These are phyloP conservation scores for Agapostemon virescens DNA, from an alignment of 2,888 invertebrate species.

Conservation along the genomic window DNA sequence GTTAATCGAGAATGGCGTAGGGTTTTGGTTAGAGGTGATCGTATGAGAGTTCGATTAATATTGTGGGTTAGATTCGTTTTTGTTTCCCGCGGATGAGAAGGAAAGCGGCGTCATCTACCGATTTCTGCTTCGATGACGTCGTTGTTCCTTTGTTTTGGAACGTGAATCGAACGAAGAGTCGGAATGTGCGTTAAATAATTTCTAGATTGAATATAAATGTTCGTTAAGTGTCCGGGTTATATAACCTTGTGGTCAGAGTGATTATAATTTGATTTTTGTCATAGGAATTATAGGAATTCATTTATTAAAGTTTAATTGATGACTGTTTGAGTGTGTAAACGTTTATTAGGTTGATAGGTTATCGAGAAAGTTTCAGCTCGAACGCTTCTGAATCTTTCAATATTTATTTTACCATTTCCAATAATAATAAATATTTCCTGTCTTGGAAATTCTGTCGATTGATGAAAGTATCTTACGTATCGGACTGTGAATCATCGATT, in stretches of 20 bases:
- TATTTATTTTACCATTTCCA: neutral
- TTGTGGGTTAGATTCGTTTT: conserved; percentile 24
- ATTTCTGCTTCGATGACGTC: conserved; percentile 6
- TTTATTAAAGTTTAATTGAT: neutral
- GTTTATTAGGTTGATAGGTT: no score
- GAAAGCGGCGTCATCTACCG: conserved; percentile 46
- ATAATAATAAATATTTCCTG: neutral
- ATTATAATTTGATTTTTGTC: neutral
- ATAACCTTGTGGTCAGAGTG: neutral
- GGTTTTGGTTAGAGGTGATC: neutral
- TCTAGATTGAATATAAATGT: neutral
- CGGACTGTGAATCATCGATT: no score
- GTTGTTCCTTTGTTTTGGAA: neutral
- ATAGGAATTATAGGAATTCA: neutral
- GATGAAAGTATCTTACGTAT: no score
- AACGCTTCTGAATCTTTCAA: neutral
- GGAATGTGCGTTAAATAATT: neutral
- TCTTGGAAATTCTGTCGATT: neutral
- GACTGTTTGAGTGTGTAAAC: neutral
- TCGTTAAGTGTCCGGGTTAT: no score
- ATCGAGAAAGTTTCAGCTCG: no score
- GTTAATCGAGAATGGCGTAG: no score
- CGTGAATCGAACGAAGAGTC: neutral
- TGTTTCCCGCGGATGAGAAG: conserved; percentile 29
- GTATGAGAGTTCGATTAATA: neutral